Percentiles rank a stretch among this genome's conserved stretches.
Conservation (phyloP, 2,797 vertebrate genomes). For the Ceryle rudis region DNA sequence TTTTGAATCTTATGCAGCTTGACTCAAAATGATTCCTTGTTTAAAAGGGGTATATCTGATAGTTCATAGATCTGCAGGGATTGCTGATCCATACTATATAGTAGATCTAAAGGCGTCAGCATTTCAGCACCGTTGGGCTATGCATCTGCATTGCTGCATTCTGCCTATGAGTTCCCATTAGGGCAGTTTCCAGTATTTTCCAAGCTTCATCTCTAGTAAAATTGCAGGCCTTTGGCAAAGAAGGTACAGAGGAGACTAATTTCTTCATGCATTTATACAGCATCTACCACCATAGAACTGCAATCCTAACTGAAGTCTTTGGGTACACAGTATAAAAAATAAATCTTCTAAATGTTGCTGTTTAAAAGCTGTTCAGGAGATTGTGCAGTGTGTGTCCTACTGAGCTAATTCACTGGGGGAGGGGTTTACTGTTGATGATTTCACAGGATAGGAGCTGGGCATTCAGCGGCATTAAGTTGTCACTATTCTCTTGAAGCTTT, state of each 20-base stretch:
- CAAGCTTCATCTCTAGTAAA: not conserved
- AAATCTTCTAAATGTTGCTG: not conserved
- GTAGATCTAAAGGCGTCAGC: not conserved
- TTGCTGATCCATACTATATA: not conserved
- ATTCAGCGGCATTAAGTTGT: not conserved
- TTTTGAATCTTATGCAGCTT: not conserved
- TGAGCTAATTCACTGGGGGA: not conserved
- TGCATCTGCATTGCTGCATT: conserved; percentile 19
- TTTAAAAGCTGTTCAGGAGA: not conserved
- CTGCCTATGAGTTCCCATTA: not conserved
- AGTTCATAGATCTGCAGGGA: not conserved
- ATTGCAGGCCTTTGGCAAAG: not conserved
- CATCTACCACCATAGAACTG: fast-evolving
- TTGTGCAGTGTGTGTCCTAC: not conserved
- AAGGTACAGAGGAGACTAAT: not conserved
- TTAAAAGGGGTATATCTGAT: not conserved
- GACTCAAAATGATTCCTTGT: not conserved
- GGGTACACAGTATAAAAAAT: not conserved
- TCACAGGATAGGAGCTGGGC: not conserved
- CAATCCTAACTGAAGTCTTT: not conserved
- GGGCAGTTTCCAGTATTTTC: not conserved
- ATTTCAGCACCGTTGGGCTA: not conserved
- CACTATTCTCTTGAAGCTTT: not conserved
- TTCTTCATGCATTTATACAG: not conserved
- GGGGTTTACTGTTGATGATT: not conserved